Evolutionary conservation across 2,888 invertebrate genomes (phyloP).

Genomic region (Sipunculus nudus): DNA sequence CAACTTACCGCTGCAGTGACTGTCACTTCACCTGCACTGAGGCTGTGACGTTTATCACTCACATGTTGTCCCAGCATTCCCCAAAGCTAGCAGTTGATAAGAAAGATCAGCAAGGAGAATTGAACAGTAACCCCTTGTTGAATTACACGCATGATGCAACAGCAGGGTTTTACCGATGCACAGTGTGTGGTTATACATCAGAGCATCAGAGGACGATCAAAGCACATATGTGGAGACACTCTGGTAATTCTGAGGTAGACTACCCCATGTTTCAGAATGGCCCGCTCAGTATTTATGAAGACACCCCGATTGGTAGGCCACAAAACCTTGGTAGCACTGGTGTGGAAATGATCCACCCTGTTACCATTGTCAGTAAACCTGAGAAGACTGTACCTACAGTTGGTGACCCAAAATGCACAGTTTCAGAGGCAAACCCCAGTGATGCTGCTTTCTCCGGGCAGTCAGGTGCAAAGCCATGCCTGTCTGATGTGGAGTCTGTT

Average conservation of each 20-base stretch:
- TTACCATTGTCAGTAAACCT: no score
- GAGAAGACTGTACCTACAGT: no score
- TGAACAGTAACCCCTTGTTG: not conserved
- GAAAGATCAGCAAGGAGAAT: not conserved
- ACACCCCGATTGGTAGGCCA: conserved; percentile 19
- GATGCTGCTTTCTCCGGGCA: no score
- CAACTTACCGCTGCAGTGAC: conserved; percentile 49
- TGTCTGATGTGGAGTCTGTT: no score
- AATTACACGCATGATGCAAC: conserved; percentile 19
- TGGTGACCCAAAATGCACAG: no score
- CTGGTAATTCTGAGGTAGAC: conserved; percentile 60
- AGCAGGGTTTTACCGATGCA: conserved; percentile 55
- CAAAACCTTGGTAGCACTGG: no score
- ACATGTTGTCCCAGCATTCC: conserved; percentile 54
- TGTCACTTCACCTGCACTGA: conserved; percentile 53
- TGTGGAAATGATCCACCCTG: no score
- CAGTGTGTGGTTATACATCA: conserved; percentile 62
- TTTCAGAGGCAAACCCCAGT: no score
- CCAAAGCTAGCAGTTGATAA: conserved; percentile 6
- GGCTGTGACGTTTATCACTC: conserved; percentile 51
- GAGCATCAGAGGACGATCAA: conserved; percentile 63
- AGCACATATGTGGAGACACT: conserved; percentile 65
- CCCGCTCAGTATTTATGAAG: conserved; percentile 59
- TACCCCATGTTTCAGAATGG: conserved; percentile 65
- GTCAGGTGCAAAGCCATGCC: no score